Conservation (phyloP, 1,140 invertebrate species). For the Drosophila oshimai region DNA sequence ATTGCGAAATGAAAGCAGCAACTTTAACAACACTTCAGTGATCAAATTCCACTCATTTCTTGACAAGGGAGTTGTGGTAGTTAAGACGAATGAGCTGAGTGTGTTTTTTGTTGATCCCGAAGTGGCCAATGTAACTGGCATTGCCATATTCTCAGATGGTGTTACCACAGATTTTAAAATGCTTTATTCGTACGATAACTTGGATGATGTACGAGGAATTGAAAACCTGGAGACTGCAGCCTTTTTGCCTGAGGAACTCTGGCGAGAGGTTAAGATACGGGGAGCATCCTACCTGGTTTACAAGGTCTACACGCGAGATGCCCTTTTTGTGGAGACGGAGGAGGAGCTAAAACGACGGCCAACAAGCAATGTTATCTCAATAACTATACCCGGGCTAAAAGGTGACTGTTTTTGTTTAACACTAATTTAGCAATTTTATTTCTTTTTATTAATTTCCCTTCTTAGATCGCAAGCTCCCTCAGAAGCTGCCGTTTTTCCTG, state of each 20-base stretch:
- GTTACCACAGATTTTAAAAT: neutral
- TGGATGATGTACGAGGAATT: constrained; percentile 25
- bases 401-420: constrained; percentile 47
- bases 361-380: constrained; percentile 62
- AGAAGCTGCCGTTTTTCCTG: constrained; percentile 50
- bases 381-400: constrained; percentile 62
- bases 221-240: constrained; percentile 46
- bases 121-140: constrained; percentile 58
- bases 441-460: neutral
- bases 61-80: constrained; percentile 45
- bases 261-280: constrained; percentile 8
- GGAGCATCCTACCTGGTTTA: constrained; percentile 46
- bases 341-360: constrained; percentile 20
- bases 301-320: constrained; percentile 68
- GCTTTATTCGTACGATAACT: constrained; percentile 30
- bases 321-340: constrained; percentile 64
- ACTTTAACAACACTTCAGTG: neutral
- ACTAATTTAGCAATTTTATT: too few species aligned
- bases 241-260: constrained; percentile 51
- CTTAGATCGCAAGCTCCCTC: constrained; percentile 34
- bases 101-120: constrained; percentile 74
- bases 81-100: constrained; percentile 55
- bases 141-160: constrained; percentile 41
- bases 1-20: constrained; percentile 20
- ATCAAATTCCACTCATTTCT: constrained; percentile 26